Conservation (phyloP, 2,797 vertebrate species). For the Mormyrops boulengeri region DNA sequence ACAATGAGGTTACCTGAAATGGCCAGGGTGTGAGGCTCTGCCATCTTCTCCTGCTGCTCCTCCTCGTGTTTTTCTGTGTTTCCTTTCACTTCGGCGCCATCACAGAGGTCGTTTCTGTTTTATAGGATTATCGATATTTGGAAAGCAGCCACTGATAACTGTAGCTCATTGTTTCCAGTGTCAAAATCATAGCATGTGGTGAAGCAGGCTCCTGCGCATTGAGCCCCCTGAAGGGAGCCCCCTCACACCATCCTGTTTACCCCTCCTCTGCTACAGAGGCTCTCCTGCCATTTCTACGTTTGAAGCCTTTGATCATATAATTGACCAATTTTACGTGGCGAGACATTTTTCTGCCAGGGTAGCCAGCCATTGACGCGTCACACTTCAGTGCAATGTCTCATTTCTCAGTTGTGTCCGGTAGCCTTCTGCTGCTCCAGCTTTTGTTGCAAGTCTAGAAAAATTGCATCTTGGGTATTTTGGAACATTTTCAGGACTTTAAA, state of each 20-base stretch:
- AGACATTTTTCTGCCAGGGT: not conserved
- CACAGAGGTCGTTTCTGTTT: not conserved
- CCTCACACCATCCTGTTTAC: not conserved
- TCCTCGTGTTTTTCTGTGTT: not conserved
- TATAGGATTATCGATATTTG: not conserved
- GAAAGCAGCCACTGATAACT: not conserved
- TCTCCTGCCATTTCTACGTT: not conserved
- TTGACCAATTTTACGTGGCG: not conserved
- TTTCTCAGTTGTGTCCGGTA: not conserved
- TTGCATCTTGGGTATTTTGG: not conserved
- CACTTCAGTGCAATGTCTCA: not conserved
- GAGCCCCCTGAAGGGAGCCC: not conserved
- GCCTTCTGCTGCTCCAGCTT: not conserved
- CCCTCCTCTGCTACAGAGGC: not conserved
- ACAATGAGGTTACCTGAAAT: not conserved
- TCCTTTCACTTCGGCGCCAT: not conserved
- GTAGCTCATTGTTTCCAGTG: not conserved
- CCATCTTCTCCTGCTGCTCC: not conserved
- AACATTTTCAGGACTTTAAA: not conserved
- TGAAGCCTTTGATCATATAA: constrained; percentile 12
- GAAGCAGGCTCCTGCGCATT: not conserved
- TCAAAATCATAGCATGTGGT: not conserved
- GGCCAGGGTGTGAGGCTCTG: not conserved
- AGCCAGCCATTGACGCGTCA: not conserved
- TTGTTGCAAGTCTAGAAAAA: not conserved